Percentiles rank a stretch among this genome's conserved stretches.
phyloP scores from a whole-genome alignment of 1,140 invertebrate genomes.

The Calycopis cecrops region DNA sequence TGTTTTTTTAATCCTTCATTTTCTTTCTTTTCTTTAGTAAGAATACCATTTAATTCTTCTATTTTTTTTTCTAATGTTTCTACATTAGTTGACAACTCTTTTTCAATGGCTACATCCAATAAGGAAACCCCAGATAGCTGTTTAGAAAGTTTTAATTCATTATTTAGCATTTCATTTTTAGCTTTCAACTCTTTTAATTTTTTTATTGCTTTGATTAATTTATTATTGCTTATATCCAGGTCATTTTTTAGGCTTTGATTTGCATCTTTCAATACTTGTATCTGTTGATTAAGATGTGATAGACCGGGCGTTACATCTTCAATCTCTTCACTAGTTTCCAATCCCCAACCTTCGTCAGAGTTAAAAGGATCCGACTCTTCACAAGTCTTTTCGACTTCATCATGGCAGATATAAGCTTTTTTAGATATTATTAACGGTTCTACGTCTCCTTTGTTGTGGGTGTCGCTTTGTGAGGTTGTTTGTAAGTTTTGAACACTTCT shows the following conservation, averaged over 20 bases:
- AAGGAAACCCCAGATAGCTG: conserved; percentile 76
- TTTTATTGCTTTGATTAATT: conserved; percentile 82
- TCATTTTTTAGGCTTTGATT: conserved; percentile 73
- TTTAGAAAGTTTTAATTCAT: conserved; percentile 75
- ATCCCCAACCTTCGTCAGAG: conserved; percentile 66
- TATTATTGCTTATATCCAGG: conserved; percentile 77
- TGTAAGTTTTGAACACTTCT: conserved; percentile 35
- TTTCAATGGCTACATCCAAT: conserved; percentile 84
- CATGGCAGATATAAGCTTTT: conserved; percentile 73
- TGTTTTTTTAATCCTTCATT: conserved; percentile 81
- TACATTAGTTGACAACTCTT: conserved; percentile 83
- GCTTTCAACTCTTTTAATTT: conserved; percentile 85
- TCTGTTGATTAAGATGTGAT: conserved; percentile 48
- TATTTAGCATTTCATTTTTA: conserved; percentile 77
- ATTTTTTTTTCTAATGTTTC: conserved; percentile 79
- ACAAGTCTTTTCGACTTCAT: conserved; percentile 31
- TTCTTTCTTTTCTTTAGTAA: conserved; percentile 78
- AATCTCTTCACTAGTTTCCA: conserved; percentile 44
- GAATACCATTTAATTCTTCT: conserved; percentile 74
- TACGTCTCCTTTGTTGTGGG: conserved; percentile 21
- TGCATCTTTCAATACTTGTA: conserved; percentile 44
- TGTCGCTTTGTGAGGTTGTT: conserved; percentile 11
- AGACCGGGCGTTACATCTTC: conserved; percentile 42
- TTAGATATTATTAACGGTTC: conserved; percentile 66
- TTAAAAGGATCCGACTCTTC: conserved; percentile 54